These are phyloP conservation scores for Rhyacophila brunnea DNA, from an alignment of 1,140 invertebrate genomes.

Conservation along the genomic window DNA sequence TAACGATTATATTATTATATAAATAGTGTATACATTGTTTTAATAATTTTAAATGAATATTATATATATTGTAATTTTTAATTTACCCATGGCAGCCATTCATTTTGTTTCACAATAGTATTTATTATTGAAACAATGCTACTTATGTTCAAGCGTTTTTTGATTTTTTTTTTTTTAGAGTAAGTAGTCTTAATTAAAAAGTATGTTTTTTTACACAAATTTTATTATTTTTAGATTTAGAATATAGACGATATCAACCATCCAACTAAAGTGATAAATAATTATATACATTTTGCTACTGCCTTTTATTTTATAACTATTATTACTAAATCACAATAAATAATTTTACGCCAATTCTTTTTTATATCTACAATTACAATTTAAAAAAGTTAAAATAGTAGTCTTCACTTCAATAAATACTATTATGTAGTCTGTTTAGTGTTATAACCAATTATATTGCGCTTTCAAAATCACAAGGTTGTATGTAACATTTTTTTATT, in stretches of 20 bases:
- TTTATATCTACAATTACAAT: no score
- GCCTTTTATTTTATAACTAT: neutral
- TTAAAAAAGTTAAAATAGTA: neutral
- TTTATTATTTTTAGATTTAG: neutral
- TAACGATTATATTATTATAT: neutral
- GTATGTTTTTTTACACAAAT: neutral
- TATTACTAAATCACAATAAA: neutral
- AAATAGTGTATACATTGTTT: constrained; percentile 7
- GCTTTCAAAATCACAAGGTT: no score
- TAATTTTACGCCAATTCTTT: neutral
- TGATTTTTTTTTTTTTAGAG: neutral
- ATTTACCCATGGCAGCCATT: no score
- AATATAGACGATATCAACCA: neutral
- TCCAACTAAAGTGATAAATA: neutral
- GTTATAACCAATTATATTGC: no score
- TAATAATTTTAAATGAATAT: neutral
- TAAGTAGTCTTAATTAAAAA: neutral
- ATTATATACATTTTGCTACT: neutral
- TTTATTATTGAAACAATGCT: neutral
- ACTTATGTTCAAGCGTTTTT: neutral
- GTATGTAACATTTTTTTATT: no score
- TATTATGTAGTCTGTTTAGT: no score
- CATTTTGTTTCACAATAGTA: neutral
- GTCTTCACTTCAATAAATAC: neutral
- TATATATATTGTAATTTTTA: neutral